Conservation (phyloP, 2,113 vertebrate genomes). For the Meleagris gallopavo region DNA sequence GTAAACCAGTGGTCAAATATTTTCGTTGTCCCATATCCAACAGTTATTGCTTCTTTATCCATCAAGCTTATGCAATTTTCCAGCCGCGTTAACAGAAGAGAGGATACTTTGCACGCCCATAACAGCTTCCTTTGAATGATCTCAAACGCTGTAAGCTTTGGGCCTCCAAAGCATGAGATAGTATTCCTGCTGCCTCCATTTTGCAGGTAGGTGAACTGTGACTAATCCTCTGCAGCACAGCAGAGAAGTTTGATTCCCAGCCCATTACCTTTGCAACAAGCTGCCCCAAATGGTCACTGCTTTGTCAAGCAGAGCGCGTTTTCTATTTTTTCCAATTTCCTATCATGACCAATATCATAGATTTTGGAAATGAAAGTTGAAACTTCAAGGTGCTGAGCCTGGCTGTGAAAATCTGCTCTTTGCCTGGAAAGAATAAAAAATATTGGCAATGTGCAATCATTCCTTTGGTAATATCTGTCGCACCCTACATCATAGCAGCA, state of each 20-base stretch:
- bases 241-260: constrained; percentile 35
- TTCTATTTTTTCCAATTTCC: background rate
- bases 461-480: constrained; percentile 28
- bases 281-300: constrained; percentile 33
- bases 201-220: constrained; percentile 51
- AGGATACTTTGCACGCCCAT: background rate
- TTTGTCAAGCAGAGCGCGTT: constrained; percentile 26
- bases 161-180: constrained; percentile 2
- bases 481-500: constrained; percentile 22
- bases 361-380: constrained; percentile 34
- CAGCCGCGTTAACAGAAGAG: constrained; percentile 20
- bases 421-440: constrained; percentile 55
- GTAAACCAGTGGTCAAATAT: constrained; percentile 53
- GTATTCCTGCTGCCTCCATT: constrained; percentile 29
- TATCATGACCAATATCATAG: constrained; percentile 17
- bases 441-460: constrained; percentile 38
- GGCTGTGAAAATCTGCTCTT: constrained; percentile 46
- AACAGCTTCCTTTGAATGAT: background rate
- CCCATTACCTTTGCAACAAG: background rate
- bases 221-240: constrained; percentile 57
- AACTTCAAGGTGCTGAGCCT: constrained; percentile 43
- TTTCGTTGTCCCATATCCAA: constrained; percentile 37
- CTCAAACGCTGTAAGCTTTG: constrained; percentile 16
- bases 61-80: constrained; percentile 45
- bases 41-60: constrained; percentile 53